Evolutionary conservation across 2,888 invertebrate genomes (phyloP).

Genomic region (Pyrochroa serraticornis): DNA sequence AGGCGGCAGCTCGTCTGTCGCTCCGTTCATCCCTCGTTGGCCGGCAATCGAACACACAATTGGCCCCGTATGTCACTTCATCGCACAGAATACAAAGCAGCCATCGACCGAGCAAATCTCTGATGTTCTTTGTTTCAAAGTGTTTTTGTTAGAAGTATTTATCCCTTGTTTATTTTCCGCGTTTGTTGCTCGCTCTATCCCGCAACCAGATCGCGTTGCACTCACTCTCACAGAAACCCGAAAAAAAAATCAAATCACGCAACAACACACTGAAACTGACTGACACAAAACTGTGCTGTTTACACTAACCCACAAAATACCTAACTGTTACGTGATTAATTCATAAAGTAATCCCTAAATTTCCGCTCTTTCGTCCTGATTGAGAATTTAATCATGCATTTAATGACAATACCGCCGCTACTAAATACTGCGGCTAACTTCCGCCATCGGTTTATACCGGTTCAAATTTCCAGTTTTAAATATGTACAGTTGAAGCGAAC

Average conservation of each 20-base stretch:
- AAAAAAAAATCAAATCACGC: conserved; percentile 14
- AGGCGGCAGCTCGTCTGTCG: conserved; percentile 36
- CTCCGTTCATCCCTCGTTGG: conserved; percentile 43
- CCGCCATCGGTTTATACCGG: conserved; percentile 28
- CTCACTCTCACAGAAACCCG: conserved; percentile 1
- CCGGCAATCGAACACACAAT: conserved; percentile 51
- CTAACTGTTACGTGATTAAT: conserved; percentile 20
- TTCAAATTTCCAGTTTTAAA: conserved; percentile 32
- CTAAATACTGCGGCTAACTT: conserved; percentile 29
- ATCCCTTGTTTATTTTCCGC: conserved; percentile 40
- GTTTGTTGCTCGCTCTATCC: conserved; percentile 21
- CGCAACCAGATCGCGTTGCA: conserved; percentile 1
- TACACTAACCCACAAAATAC: not conserved
- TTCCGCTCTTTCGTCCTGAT: conserved; percentile 37
- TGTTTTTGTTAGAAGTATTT: conserved; percentile 44
- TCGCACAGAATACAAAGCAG: conserved; percentile 50
- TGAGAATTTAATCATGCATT: conserved; percentile 38
- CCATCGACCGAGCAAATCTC: conserved; percentile 45
- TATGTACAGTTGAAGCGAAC: conserved; percentile 31
- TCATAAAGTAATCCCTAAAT: conserved; percentile 40
- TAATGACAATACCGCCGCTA: conserved; percentile 37
- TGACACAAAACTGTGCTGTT: not conserved
- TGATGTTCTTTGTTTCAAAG: conserved; percentile 47
- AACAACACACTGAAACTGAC: not conserved
- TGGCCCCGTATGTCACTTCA: conserved; percentile 51